phyloP scores from a whole-genome alignment of 2,113 vertebrate species.

The Cinclus cinclus region DNA sequence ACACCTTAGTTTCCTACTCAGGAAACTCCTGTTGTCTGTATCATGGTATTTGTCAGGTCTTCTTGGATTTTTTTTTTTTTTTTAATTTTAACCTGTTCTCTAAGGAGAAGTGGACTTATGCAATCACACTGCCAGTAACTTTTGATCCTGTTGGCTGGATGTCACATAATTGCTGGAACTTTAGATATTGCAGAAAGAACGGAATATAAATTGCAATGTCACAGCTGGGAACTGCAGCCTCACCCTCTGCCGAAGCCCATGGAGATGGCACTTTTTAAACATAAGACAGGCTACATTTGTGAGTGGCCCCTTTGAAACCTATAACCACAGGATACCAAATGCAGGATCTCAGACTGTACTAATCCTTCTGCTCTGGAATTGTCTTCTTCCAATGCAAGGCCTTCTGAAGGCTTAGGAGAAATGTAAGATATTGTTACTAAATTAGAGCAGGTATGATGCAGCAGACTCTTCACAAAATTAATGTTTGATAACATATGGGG shows the following conservation, averaged over 20 bases:
- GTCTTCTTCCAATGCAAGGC: not conserved
- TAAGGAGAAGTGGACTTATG: not conserved
- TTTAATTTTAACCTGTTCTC: not conserved
- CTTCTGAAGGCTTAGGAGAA: not conserved
- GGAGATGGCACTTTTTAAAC: not conserved
- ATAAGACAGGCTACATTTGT: not conserved
- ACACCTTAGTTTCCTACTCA: not conserved
- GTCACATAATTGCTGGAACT: not conserved
- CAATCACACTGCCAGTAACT: not conserved
- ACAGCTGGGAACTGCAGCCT: not conserved
- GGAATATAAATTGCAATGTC: not conserved
- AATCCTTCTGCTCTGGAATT: not conserved
- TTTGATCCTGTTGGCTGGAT: not conserved
- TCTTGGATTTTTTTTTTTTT: not conserved
- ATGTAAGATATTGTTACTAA: not conserved
- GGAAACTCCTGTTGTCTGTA: not conserved
- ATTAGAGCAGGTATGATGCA: not conserved
- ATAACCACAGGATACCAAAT: not conserved
- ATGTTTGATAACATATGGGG: not conserved
- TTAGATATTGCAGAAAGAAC: not conserved
- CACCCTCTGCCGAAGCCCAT: rapidly evolving
- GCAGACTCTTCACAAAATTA: not conserved
- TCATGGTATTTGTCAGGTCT: not conserved
- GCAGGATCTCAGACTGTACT: not conserved
- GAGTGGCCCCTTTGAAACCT: not conserved